phyloP scores from a whole-genome alignment of 23 tunicate genomes.

The Ciona savignyi region DNA sequence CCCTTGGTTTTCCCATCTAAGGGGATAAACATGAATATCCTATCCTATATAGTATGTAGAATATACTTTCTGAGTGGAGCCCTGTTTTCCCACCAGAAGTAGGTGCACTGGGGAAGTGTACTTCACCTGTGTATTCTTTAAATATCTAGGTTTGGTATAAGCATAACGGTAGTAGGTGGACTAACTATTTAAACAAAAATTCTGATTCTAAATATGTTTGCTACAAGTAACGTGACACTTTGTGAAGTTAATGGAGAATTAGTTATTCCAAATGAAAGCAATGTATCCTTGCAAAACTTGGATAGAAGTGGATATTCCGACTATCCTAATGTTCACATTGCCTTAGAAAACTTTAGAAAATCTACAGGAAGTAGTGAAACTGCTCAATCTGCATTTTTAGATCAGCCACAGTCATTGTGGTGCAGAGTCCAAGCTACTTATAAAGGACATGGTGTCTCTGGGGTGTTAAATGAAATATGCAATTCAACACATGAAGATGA shows the following conservation, averaged over 20 bases:
- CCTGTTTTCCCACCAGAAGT: too few species aligned
- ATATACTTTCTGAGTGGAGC: too few species aligned
- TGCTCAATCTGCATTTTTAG: conserved; percentile 82
- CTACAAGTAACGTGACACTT: neutral
- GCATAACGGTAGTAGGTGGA: too few species aligned
- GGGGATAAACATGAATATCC: too few species aligned
- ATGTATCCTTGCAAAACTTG: conserved; percentile 4
- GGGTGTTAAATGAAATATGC: conserved; percentile 60
- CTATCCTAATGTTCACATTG: conserved; percentile 14
- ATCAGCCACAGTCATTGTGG: conserved; percentile 47
- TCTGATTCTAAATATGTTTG: neutral
- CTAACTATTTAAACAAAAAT: too few species aligned
- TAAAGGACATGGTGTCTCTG: conserved; percentile 66
- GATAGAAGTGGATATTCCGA: neutral
- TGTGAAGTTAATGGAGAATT: neutral
- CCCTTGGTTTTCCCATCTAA: too few species aligned
- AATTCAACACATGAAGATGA: conserved; percentile 8
- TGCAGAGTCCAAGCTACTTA: conserved; percentile 54
- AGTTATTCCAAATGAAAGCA: conserved; percentile 6
- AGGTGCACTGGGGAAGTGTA: too few species aligned
- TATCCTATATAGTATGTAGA: too few species aligned
- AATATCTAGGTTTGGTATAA: too few species aligned
- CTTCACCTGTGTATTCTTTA: too few species aligned
- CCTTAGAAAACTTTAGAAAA: conserved; percentile 35
- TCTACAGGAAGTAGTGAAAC: conserved; percentile 30